Evolutionary conservation across 2,888 invertebrate genomes (phyloP).

Genomic region (Hirtodrosophila cameraria): DNA sequence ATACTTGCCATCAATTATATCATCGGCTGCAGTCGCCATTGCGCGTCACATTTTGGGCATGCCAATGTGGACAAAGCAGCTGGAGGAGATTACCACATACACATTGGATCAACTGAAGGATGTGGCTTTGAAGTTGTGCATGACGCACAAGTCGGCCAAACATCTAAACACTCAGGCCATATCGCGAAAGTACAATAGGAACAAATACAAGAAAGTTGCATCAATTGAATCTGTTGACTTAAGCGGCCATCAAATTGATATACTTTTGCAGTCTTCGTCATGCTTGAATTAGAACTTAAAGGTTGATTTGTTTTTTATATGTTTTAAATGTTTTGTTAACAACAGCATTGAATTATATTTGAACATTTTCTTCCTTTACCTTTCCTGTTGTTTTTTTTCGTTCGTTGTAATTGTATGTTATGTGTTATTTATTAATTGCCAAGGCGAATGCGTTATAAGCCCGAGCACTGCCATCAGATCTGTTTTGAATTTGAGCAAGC

Average conservation of each 20-base stretch:
- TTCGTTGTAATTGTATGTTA: too few species aligned
- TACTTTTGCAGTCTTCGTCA: slow-evolving; percentile 48
- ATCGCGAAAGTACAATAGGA: slow-evolving; percentile 93
- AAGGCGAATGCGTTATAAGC: slow-evolving; percentile 13
- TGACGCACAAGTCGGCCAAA: slow-evolving; percentile 88
- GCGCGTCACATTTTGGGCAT: slow-evolving; percentile 89
- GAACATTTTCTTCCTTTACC: slow-evolving; percentile 39
- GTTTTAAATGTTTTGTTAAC: slow-evolving; percentile 68
- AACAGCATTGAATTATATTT: slow-evolving; percentile 56
- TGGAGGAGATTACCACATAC: slow-evolving; percentile 89
- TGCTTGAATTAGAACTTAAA: slow-evolving; percentile 36
- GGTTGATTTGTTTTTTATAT: slow-evolving; percentile 69
- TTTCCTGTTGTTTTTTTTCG: too few species aligned
- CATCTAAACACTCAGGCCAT: slow-evolving; percentile 92
- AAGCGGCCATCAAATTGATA: slow-evolving; percentile 70
- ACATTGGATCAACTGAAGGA: slow-evolving; percentile 87
- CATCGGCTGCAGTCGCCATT: slow-evolving; percentile 91
- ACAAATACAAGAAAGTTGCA: slow-evolving; percentile 85
- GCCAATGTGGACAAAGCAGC: slow-evolving; percentile 88
- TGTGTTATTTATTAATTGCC: slow-evolving; percentile 23
- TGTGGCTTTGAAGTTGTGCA: slow-evolving; percentile 88
- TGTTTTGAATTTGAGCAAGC: slow-evolving; percentile 15
- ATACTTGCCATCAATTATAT: slow-evolving; percentile 92
- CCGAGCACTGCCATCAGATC: slow-evolving; percentile 26
- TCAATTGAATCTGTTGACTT: slow-evolving; percentile 74